These are phyloP conservation scores for Numida meleagris DNA, from an alignment of 2,113 vertebrate species.

Conservation along the genomic window DNA sequence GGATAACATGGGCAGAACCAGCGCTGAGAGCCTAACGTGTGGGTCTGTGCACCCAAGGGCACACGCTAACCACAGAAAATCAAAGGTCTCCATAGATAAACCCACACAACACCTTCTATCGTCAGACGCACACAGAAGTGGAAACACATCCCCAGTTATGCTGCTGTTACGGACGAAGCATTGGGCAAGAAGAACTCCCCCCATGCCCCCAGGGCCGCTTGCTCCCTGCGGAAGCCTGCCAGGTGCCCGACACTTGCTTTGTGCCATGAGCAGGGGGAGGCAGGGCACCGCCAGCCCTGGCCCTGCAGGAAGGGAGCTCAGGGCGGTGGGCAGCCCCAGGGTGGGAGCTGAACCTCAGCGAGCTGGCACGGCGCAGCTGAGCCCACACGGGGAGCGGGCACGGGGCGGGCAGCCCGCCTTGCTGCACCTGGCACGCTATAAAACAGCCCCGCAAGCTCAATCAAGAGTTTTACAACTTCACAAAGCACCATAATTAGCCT, in stretches of 20 bases:
- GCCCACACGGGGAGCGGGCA: neutral
- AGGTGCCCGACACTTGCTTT: neutral
- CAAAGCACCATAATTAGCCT: slow-evolving; percentile 63
- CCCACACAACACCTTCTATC: neutral
- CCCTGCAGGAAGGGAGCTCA: neutral
- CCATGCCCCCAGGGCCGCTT: rapidly evolving
- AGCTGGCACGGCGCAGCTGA: neutral
- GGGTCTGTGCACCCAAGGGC: rapidly evolving
- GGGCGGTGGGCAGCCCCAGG: neutral
- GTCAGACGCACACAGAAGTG: neutral
- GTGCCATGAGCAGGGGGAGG: neutral
- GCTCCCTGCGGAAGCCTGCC: neutral
- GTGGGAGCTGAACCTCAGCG: neutral
- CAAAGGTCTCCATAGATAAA: neutral
- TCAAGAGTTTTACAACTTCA: slow-evolving; percentile 64
- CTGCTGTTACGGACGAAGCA: neutral
- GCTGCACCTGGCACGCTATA: slow-evolving; percentile 55
- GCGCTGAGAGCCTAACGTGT: neutral
- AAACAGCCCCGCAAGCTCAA: slow-evolving; percentile 53
- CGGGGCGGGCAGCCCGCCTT: neutral
- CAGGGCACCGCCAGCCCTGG: neutral
- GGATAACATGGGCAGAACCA: neutral
- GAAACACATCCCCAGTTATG: neutral
- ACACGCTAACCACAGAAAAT: neutral
- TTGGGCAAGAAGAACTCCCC: neutral